phyloP scores from a whole-genome alignment of 2,113 vertebrate species.

The Telmatochromis brichardi region DNA sequence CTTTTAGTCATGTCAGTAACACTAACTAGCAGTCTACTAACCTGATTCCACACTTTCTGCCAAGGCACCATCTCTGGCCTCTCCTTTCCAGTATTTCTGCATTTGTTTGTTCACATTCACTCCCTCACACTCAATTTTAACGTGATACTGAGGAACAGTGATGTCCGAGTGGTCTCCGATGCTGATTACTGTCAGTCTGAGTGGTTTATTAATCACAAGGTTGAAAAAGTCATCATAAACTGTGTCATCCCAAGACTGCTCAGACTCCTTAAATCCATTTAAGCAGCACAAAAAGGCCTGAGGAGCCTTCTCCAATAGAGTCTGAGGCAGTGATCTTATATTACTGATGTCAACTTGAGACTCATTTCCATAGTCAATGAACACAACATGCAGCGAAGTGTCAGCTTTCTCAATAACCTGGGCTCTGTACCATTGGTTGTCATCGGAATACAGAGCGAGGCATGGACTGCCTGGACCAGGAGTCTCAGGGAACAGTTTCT shows the following conservation, averaged over 20 bases:
- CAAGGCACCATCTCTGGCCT: not conserved
- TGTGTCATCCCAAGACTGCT: conserved; percentile 67
- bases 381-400: conserved; percentile 48
- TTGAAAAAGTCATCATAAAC: conserved; percentile 72
- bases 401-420: conserved; percentile 49
- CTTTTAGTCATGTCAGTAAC: not conserved
- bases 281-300: conserved; percentile 81
- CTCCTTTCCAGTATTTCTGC: conserved; percentile 36
- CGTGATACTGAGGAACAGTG: conserved; percentile 63
- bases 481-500: not conserved
- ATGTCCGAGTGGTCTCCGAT: not conserved
- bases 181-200: conserved; percentile 68
- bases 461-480: conserved; percentile 69
- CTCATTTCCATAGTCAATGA: conserved; percentile 81
- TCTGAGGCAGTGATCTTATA: conserved; percentile 64
- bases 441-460: conserved; percentile 71
- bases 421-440: conserved; percentile 78
- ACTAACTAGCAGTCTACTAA: not conserved
- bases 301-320: conserved; percentile 62
- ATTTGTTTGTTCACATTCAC: conserved; percentile 27
- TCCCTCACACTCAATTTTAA: conserved; percentile 69
- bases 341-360: conserved; percentile 52
- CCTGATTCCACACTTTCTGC: not conserved
- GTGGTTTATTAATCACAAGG: conserved; percentile 61
- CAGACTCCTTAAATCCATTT: conserved; percentile 70